Base-by-base conservation (phyloP, 1,140 invertebrate species). In the Pseudomyrmex pallidus region DNA sequence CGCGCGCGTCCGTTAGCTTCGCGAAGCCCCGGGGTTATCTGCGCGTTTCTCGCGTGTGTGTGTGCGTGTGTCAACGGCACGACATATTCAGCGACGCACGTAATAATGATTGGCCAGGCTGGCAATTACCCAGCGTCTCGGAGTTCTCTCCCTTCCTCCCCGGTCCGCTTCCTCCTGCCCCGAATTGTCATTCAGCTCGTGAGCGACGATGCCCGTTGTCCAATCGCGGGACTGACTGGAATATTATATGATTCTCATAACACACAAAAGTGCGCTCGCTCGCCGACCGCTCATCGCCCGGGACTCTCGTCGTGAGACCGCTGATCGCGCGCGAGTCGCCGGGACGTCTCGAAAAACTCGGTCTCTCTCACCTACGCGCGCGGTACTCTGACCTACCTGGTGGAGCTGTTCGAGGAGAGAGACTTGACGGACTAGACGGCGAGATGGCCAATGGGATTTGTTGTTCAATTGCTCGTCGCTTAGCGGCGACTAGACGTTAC, bases 241-340 rank as follows among this genome's bases (percentile, higher is more conserved):
- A 93, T 93, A 93, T 93, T 88, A 91, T 93, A 93, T 91, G 90
- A 93, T 91, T 61, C 90, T 93, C 91, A 91, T 93, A 93, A 93
- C 90, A 7, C 35, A 35, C 35, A 91, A 92, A 93, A 92, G 90
- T 92, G 86, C 72, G 66, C 74, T 35, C 82, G 48, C n/a, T 56
- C 67, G 73, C 66, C 74, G 85, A 56, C 73, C 62, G 68, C 82
- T 66, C 59, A 78, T 87, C 74, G 25, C 15, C 57, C 20, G 50
- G 4, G 17, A 54, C 62, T 48, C 63, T 66, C 85, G 84, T 87
- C 74, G 68, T 82, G 56, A 61, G 50, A 74, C 57, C 68, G 52
- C 57, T 74, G 52, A 63, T 74, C 15, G 72, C 62, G 57, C 82
- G 74, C 44, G 25, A 74, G 48, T 13, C 15, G 25, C 66, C 61